Evolutionary conservation across 2,113 vertebrate genomes (phyloP).

Genomic region (Syrrhaptes paradoxus): DNA sequence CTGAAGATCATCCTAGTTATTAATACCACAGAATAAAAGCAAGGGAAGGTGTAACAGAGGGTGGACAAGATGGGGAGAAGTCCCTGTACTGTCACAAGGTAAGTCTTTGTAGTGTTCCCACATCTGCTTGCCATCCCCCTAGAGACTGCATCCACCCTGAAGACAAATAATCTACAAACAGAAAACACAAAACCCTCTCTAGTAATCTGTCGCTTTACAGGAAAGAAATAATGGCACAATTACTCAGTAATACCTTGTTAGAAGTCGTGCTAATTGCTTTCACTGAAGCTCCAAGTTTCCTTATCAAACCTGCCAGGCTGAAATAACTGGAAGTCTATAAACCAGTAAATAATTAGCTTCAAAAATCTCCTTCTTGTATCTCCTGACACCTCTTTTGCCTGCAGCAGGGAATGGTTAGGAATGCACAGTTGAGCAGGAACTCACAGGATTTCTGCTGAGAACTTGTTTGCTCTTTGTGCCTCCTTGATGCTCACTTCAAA

Average conservation of each 20-base stretch:
- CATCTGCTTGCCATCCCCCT: neutral
- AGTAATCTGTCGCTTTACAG: neutral
- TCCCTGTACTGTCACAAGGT: neutral
- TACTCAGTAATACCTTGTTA: neutral
- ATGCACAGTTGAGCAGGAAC: neutral
- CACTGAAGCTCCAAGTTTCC: neutral
- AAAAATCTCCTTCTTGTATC: neutral
- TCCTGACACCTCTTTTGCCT: neutral
- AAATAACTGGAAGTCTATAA: neutral
- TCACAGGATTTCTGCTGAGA: neutral
- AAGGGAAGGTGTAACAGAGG: neutral
- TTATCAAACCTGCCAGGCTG: constrained; percentile 29
- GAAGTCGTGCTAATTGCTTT: neutral
- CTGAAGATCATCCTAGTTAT: neutral
- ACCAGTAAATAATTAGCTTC: neutral
- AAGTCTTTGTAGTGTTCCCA: neutral
- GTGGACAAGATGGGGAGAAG: neutral
- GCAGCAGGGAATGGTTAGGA: neutral
- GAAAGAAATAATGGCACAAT: constrained; percentile 4
- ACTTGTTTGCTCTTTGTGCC: neutral
- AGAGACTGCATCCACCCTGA: neutral
- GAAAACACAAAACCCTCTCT: neutral
- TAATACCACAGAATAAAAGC: neutral
- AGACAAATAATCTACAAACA: neutral
- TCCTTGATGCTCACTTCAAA: neutral